These are phyloP conservation scores for Lophius piscatorius DNA, from an alignment of 2,113 vertebrate genomes.

Conservation along the genomic window DNA sequence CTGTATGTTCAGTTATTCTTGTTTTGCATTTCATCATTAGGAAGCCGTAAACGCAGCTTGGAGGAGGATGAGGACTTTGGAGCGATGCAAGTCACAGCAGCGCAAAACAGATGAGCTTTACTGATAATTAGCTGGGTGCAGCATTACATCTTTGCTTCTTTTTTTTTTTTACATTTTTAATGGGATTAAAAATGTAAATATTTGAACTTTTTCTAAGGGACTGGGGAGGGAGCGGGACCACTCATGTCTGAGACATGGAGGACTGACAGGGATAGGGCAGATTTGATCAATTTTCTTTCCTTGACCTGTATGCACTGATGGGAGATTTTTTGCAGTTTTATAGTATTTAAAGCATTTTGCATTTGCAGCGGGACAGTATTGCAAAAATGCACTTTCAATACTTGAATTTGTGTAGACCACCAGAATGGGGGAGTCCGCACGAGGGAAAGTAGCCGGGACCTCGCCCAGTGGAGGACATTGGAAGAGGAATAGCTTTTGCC, in stretches of 20 bases:
- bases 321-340: conserved; percentile 91
- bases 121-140: conserved; percentile 55
- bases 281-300: conserved; percentile 68
- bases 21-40: conserved; percentile 66
- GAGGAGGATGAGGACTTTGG: conserved; percentile 96
- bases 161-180: conserved; percentile 80
- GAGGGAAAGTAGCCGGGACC: conserved; percentile 74
- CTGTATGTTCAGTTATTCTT: background rate
- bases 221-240: conserved; percentile 38
- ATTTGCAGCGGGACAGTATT: conserved; percentile 99
- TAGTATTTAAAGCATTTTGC: conserved; percentile 97
- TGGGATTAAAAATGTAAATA: conserved; percentile 83
- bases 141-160: conserved; percentile 54
- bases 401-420: conserved; percentile 92
- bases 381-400: conserved; percentile 99
- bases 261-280: conserved; percentile 25
- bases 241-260: conserved; percentile 72
- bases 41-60: conserved; percentile 91
- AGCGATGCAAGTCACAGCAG: conserved; percentile 90
- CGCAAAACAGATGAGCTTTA: conserved; percentile 88
- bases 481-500: conserved; percentile 51
- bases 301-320: conserved; percentile 79
- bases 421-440: conserved; percentile 71
- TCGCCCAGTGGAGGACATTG: conserved; percentile 50
- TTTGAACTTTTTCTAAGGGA: conserved; percentile 76